A percentile compares a stretch with the other conserved stretches of the same genome.
Conservation (phyloP, 2,113 vertebrate species). For the Chloropsis cyanopogon region DNA sequence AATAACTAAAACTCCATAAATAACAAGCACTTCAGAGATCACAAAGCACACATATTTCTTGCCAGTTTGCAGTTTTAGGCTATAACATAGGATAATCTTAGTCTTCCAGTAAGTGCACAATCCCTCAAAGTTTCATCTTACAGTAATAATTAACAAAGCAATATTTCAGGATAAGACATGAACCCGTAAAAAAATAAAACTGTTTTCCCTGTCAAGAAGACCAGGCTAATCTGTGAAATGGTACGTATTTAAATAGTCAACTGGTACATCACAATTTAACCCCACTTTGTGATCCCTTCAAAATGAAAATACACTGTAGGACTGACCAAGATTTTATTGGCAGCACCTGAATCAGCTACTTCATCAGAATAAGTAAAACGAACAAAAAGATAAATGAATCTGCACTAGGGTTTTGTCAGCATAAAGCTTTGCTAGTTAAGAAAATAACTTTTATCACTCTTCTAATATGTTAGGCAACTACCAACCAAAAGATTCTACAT, state of each 20-base stretch:
- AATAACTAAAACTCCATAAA: background rate
- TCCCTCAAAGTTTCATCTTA: background rate
- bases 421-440: background rate
- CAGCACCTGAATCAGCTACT: background rate
- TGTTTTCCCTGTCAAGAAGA: background rate
- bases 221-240: background rate
- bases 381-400: background rate
- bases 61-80: background rate
- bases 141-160: background rate
- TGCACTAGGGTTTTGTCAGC: background rate
- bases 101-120: background rate
- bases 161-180: background rate
- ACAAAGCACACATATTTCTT: background rate
- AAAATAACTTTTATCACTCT: background rate
- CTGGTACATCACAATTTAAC: background rate
- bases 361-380: background rate
- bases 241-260: background rate
- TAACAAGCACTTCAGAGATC: background rate
- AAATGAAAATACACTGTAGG: background rate
- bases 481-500: background rate
- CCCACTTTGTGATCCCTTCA: background rate
- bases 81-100: background rate
- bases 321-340: background rate
- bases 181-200: background rate
- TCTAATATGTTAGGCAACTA: background rate